Evolutionary conservation across 2,113 vertebrate genomes (phyloP), one percentile per base, ranked within the genome.

Genomic region (Circaetus gallicus): DNA sequence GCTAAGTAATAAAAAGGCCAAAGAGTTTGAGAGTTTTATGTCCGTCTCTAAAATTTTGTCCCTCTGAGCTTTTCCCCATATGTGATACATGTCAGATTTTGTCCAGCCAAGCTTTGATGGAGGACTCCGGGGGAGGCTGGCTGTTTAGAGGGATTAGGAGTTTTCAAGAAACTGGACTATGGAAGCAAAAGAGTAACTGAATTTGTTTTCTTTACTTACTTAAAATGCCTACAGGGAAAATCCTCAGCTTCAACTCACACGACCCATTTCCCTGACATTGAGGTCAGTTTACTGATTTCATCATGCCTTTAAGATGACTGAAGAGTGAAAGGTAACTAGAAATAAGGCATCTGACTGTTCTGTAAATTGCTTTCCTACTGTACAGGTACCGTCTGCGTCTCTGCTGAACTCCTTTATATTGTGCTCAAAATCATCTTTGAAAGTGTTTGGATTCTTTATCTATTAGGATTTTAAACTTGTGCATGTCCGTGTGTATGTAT

Each of bases 211-310:
- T 95, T 81, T 86, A 45, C 53, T 79, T 90, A 65, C 40, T 83
- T 88, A 82, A 93, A 86, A 62, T 86, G 82, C 67, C 90, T 58
- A 12, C 36, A 50, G 82, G 79, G 67, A 77, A 92, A 94, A 93
- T 86, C 43, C 28, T 91, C 56, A 77, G 50, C 70, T 90, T 79
- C 78, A 53, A 65, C 86, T 78, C n/a, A 58, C 82, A 16, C 14
- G 45, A 80, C 58, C 87, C 90, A 70, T 42, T 80, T 82, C 78
- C 85, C 80, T 87, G 73, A 61, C 62, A 58, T 2, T 22, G 34
- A 87, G 78, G 87, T 94, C 78, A 53, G 53, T 69, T 84, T 45
- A 29, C 43, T 58, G 71, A 62, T 91, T 93, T 65, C 72, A 61
- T 91, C 84, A 89, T 22, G 34, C 65, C 47, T 58, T 65, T 82